phyloP scores from a whole-genome alignment of 2,888 invertebrate species.

The Phytoseiulus persimilis region DNA sequence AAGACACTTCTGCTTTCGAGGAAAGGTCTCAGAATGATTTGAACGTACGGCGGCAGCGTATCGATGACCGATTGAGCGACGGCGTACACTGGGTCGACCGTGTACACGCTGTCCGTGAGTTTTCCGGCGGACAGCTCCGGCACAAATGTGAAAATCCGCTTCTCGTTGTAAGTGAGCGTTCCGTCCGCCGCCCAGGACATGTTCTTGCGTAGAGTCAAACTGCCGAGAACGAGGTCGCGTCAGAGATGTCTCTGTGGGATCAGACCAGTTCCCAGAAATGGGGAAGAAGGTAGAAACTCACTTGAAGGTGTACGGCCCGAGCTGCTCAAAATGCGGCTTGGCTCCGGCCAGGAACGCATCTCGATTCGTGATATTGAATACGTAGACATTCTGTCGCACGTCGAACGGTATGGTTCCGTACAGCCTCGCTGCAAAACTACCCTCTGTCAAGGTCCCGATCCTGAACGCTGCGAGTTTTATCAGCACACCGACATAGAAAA shows the following conservation, averaged over 20 bases:
- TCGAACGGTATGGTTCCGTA: slow-evolving; percentile 11
- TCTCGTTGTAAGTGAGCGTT: not conserved
- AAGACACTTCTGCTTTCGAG: not conserved
- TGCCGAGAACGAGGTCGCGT: not conserved
- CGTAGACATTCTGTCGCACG: slow-evolving; percentile 17
- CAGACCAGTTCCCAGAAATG: too few relatives aligned
- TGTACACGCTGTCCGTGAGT: not conserved
- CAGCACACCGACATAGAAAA: not conserved
- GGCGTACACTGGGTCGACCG: slow-evolving; percentile 15
- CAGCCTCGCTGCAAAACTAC: slow-evolving; percentile 14
- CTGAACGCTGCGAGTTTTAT: not conserved
- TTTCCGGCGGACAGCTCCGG: not conserved
- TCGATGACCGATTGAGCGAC: slow-evolving; percentile 12
- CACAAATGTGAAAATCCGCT: not conserved
- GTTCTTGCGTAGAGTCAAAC: not conserved
- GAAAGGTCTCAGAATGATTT: not conserved
- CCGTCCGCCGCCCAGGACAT: slow-evolving; percentile 16
- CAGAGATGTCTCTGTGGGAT: too few relatives aligned
- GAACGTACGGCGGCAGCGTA: not conserved
- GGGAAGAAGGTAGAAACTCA: too few relatives aligned
- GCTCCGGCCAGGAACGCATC: not conserved
- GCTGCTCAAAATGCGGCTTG: slow-evolving; percentile 23
- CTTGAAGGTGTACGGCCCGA: slow-evolving; percentile 30
- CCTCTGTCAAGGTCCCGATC: not conserved
- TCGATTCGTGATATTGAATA: slow-evolving; percentile 32